Conservation (phyloP, 1,140 invertebrate genomes). For the Acyrthosiphon pisum region DNA sequence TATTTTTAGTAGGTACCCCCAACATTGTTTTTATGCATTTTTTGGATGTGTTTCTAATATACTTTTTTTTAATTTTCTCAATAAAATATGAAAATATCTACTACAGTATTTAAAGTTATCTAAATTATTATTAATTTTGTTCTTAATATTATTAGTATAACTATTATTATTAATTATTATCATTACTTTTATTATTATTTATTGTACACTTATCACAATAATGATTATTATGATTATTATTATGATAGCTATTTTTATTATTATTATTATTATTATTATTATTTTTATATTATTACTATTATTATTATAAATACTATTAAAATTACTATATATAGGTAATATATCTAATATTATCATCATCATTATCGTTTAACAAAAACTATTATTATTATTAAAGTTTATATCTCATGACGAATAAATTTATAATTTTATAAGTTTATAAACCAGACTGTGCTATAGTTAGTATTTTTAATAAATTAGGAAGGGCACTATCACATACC, state of each 20-base stretch:
- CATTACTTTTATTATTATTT: neutral
- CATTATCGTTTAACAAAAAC: neutral
- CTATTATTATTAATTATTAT: constrained; percentile 9
- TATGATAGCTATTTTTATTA: neutral
- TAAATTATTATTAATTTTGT: neutral
- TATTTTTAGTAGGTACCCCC: neutral
- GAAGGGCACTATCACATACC: neutral
- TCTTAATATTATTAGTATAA: constrained; percentile 19
- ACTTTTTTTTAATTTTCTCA: constrained; percentile 18
- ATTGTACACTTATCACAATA: neutral
- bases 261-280: neutral
- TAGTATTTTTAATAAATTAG: neutral
- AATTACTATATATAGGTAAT: neutral
- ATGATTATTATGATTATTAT: neutral
- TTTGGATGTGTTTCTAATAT: constrained; percentile 20
- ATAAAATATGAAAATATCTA: neutral
- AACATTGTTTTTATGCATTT: neutral
- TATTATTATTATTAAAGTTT: neutral
- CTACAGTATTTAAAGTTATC: constrained; percentile 4
- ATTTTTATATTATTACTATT: neutral
- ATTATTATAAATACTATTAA: neutral
- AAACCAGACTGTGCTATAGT: neutral
- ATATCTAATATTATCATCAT: constrained; percentile 4
- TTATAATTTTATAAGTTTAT: neutral
- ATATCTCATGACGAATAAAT: neutral